Evolutionary conservation across 2,888 invertebrate genomes (phyloP).

Genomic region (Zeuzera pyrina): DNA sequence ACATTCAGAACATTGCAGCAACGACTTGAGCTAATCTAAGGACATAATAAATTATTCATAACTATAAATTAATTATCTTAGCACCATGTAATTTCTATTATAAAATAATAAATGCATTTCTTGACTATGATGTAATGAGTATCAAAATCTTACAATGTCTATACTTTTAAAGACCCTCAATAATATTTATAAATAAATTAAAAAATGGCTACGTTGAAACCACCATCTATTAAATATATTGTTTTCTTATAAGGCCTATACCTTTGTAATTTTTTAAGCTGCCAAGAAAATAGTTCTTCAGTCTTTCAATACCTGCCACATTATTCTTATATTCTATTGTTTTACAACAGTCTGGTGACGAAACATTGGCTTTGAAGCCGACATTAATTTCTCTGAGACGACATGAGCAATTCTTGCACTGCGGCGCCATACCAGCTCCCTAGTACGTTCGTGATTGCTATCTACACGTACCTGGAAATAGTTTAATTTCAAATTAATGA

Average conservation of each 20-base stretch:
- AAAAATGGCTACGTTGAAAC: neutral
- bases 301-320: neutral
- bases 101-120: conserved; percentile 59
- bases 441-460: conserved; percentile 87
- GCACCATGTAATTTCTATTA: conserved; percentile 46
- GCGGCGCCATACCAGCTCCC: conserved; percentile 87
- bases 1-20: too few relatives aligned
- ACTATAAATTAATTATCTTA: conserved; percentile 21
- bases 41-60: too few relatives aligned
- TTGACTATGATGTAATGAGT: conserved; percentile 59
- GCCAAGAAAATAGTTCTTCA: too few relatives aligned
- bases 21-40: too few relatives aligned
- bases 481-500: too few relatives aligned
- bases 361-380: conserved; percentile 65
- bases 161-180: neutral
- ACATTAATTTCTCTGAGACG: conserved; percentile 83
- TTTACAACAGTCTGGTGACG: conserved; percentile 34
- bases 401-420: conserved; percentile 88
- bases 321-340: conserved; percentile 17
- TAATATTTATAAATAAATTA: neutral
- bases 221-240: too few relatives aligned
- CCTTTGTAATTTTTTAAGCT: too few relatives aligned
- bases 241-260: too few relatives aligned
- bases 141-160: conserved; percentile 24
- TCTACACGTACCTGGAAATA: conserved; percentile 83